Evolutionary conservation across 2,113 vertebrate genomes (phyloP).

Genomic region (Xenopus borealis): DNA sequence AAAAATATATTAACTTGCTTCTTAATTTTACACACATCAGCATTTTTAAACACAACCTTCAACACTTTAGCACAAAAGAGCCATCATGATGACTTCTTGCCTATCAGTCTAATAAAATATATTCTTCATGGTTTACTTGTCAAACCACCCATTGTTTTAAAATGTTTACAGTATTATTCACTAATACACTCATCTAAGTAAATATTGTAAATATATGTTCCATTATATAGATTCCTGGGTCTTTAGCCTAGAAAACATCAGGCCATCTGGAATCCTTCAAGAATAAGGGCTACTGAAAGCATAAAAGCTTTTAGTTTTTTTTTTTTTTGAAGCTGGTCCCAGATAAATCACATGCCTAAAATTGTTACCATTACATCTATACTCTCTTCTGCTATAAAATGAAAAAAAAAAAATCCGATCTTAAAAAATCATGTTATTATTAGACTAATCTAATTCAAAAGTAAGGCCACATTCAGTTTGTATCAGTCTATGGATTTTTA

Average conservation of each 20-base stretch:
- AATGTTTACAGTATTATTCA: conserved; percentile 50
- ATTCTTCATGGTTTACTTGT: conserved; percentile 54
- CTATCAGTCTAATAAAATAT: conserved; percentile 5
- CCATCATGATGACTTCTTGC: not conserved
- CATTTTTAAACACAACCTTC: conserved; percentile 15
- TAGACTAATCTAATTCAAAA: too few species aligned
- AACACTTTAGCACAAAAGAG: not conserved
- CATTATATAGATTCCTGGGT: conserved; percentile 58
- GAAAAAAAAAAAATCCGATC: too few species aligned
- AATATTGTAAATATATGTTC: conserved; percentile 57
- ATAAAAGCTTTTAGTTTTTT: conserved; percentile 61
- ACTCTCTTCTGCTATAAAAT: too few species aligned
- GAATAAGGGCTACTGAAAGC: conserved; percentile 55
- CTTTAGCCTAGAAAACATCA: conserved; percentile 55
- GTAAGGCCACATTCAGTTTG: too few species aligned
- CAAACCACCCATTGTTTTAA: conserved; percentile 50
- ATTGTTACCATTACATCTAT: conserved; percentile 17
- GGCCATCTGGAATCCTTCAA: conserved; percentile 68
- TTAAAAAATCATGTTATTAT: too few species aligned
- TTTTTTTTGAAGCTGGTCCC: conserved; percentile 49
- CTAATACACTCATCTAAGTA: conserved; percentile 50
- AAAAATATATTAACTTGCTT: too few species aligned
- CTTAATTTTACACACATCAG: too few species aligned
- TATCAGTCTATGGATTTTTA: too few species aligned
- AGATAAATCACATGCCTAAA: conserved; percentile 55